These are phyloP conservation scores for Megastigmus dorsalis DNA, from an alignment of 2,888 invertebrate genomes.

Conservation along the genomic window DNA sequence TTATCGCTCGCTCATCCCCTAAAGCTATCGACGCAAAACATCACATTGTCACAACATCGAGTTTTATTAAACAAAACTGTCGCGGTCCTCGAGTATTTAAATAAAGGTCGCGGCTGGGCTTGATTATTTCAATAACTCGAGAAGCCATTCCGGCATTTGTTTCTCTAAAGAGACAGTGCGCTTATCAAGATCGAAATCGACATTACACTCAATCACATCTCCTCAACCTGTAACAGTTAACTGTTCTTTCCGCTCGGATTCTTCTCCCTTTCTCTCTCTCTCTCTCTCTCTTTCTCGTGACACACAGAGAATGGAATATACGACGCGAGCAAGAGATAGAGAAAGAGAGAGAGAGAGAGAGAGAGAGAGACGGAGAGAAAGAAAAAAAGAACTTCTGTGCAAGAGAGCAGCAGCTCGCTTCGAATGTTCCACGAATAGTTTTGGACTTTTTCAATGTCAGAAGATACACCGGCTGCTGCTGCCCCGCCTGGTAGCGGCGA, in stretches of 20 bases:
- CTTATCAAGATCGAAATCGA: conserved; percentile 49
- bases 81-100: neutral
- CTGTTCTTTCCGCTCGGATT: conserved; percentile 25
- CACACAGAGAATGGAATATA: conserved; percentile 13
- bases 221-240: conserved; percentile 45
- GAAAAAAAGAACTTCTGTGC: conserved; percentile 37
- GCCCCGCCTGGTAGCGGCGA: neutral
- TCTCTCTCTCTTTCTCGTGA: too few relatives aligned
- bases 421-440: conserved; percentile 31
- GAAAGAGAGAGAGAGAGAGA: neutral
- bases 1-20: too few relatives aligned
- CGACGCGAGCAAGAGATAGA: too few relatives aligned
- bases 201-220: conserved; percentile 42
- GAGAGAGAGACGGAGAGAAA: neutral
- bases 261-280: too few relatives aligned
- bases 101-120: conserved; percentile 14
- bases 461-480: neutral
- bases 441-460: conserved; percentile 35
- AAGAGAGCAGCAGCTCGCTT: neutral
- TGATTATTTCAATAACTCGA: conserved; percentile 42
- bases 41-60: too few relatives aligned
- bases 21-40: too few relatives aligned
- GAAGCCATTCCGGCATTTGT: conserved; percentile 33
- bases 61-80: too few relatives aligned
- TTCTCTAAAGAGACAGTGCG: conserved; percentile 38